Percentiles rank a stretch among this genome's conserved stretches.
These are phyloP conservation scores for Pheosia gnoma DNA, from an alignment of 2,888 invertebrate genomes.

Conservation along the genomic window DNA sequence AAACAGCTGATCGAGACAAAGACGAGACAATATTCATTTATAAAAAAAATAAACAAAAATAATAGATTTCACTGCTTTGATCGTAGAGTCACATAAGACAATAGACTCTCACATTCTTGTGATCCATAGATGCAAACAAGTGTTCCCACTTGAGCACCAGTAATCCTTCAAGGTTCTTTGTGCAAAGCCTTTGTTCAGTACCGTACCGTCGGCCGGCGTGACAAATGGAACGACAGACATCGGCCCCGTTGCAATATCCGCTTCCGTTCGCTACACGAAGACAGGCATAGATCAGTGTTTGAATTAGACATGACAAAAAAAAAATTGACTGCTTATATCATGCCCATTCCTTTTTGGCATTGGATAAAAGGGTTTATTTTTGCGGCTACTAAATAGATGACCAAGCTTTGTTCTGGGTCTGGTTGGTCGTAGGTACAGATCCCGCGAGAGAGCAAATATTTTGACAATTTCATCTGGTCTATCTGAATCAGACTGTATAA, in stretches of 20 bases:
- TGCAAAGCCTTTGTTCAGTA: conserved; percentile 10
- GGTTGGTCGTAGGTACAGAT: no score
- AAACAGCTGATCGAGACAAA: no score
- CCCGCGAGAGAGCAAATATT: no score
- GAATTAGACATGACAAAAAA: not conserved
- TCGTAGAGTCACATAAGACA: not conserved
- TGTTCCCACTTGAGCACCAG: conserved; percentile 1
- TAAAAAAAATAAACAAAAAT: no score
- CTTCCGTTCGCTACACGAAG: not conserved
- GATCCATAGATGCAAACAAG: conserved; percentile 1
- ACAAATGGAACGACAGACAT: conserved; percentile 23
- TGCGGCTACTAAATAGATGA: no score
- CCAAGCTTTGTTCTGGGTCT: no score
- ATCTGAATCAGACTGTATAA: no score
- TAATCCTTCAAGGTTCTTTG: conserved; percentile 11
- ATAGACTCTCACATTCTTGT: not conserved
- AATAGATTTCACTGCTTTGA: not conserved
- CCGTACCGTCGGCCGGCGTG: conserved; percentile 9
- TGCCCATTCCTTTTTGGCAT: no score
- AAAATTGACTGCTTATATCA: no score
- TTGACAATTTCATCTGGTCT: no score
- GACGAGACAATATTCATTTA: no score
- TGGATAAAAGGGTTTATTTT: no score
- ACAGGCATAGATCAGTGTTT: not conserved
- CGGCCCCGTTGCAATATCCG: conserved; percentile 26